Evolutionary conservation across 2,888 invertebrate species (phyloP).

Genomic region (Drosophila nigricruria): DNA sequence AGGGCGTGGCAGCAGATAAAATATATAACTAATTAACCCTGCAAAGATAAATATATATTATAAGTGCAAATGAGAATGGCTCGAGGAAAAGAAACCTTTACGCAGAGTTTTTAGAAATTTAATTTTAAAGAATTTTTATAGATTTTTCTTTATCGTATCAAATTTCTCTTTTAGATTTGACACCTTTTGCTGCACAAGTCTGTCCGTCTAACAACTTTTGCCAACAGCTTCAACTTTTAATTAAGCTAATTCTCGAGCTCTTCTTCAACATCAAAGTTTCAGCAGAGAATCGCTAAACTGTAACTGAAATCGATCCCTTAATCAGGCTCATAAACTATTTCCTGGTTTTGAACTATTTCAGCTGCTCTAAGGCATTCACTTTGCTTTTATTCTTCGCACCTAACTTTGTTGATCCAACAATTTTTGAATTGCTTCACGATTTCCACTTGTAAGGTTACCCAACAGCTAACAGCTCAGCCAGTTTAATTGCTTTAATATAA

Average conservation of each 20-base stretch:
- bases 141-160: not conserved
- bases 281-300: not conserved
- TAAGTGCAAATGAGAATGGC: not conserved
- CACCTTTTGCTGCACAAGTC: not conserved
- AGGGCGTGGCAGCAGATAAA: conserved; percentile 2
- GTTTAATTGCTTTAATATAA: conserved; percentile 9
- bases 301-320: not conserved
- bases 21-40: not conserved
- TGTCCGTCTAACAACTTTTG: not conserved
- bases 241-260: not conserved
- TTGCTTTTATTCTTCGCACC: not conserved
- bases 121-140: not conserved
- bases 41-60: not conserved
- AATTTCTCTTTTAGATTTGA: not conserved
- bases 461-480: not conserved
- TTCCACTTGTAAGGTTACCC: not conserved
- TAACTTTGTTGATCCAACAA: not conserved
- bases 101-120: not conserved
- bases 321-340: not conserved
- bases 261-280: not conserved
- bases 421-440: not conserved
- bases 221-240: not conserved
- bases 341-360: not conserved
- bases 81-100: not conserved
- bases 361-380: not conserved